Conservation (phyloP, 2,113 vertebrate genomes). For the Ranitomeya variabilis region DNA sequence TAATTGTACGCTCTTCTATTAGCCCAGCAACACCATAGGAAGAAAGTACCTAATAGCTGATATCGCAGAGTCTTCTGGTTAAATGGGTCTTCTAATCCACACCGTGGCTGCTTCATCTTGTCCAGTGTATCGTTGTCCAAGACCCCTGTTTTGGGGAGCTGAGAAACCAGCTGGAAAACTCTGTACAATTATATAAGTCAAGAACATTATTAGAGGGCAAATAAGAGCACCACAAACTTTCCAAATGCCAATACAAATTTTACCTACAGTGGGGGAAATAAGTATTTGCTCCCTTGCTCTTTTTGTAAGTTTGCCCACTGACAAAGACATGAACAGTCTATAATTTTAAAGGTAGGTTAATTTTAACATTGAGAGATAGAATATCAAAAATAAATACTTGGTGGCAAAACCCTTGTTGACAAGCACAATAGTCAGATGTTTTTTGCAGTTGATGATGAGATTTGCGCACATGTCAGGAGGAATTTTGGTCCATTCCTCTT, state of each 20-base stretch:
- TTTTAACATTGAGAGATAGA: no score
- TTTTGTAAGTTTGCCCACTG: no score
- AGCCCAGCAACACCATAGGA: neutral
- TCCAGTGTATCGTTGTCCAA: slow-evolving; percentile 74
- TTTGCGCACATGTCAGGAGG: no score
- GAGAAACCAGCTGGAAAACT: slow-evolving; percentile 76
- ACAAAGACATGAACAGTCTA: no score
- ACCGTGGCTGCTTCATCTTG: slow-evolving; percentile 83
- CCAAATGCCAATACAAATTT: neutral
- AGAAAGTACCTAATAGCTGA: slow-evolving; percentile 74
- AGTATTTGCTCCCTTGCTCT: no score
- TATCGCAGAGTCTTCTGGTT: slow-evolving; percentile 80
- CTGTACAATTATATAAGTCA: slow-evolving; percentile 50
- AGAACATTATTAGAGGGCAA: neutral
- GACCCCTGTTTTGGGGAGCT: slow-evolving; percentile 75
- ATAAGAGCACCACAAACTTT: neutral
- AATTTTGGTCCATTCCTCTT: no score
- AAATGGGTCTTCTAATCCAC: slow-evolving; percentile 85
- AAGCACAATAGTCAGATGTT: no score
- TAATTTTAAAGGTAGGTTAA: no score
- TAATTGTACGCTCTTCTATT: neutral
- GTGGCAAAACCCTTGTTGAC: no score
- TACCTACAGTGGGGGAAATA: neutral
- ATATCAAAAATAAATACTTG: no score
- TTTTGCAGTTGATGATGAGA: no score